Evolutionary conservation across 2,888 invertebrate genomes (phyloP).

Genomic region (Sclerodermus sp.): DNA sequence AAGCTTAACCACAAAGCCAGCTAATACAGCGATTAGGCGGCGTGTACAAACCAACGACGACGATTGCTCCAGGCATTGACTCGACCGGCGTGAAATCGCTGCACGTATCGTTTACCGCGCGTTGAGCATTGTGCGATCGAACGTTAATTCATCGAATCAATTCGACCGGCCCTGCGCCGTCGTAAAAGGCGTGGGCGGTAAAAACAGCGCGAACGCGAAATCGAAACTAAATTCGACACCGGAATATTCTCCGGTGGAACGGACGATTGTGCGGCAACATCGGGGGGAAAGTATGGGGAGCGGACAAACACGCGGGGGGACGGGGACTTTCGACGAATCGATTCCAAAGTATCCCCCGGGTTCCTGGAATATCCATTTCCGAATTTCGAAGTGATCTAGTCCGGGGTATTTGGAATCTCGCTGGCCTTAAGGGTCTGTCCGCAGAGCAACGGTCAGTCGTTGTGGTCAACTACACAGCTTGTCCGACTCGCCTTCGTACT

Average conservation of each 20-base stretch:
- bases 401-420: conserved; percentile 20
- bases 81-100: conserved; percentile 38
- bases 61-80: conserved; percentile 37
- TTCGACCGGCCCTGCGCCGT: too few relatives aligned
- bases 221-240: too few relatives aligned
- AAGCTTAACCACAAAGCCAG: conserved; percentile 46
- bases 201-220: too few relatives aligned
- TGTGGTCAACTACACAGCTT: conserved; percentile 55
- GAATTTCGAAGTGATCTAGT: conserved; percentile 26
- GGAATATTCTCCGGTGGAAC: too few relatives aligned
- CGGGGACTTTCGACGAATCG: too few relatives aligned
- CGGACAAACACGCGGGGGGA: too few relatives aligned
- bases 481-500: conserved; percentile 46
- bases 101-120: conserved; percentile 33
- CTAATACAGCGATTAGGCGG: conserved; percentile 49
- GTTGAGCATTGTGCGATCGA: conserved; percentile 16
- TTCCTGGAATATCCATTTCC: background rate
- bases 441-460: conserved; percentile 43
- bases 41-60: conserved; percentile 35
- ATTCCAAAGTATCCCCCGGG: too few relatives aligned
- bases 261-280: too few relatives aligned
- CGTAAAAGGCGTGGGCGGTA: too few relatives aligned
- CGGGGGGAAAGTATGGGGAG: too few relatives aligned
- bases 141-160: conserved; percentile 1
- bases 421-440: conserved; percentile 37